These are phyloP conservation scores for Mayetiola destructor DNA, from an alignment of 2,888 invertebrate species.

Conservation along the genomic window DNA sequence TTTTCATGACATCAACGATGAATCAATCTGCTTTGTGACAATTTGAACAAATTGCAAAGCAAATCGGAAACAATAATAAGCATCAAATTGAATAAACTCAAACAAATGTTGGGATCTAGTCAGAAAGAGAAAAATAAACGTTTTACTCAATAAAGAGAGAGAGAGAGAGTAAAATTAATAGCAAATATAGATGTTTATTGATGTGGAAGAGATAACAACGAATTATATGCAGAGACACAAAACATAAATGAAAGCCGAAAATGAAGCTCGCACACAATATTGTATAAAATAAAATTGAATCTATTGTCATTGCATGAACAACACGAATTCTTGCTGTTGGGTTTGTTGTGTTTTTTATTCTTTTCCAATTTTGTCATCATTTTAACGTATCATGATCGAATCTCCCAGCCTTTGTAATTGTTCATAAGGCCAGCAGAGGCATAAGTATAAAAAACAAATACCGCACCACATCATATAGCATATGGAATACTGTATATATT, in stretches of 20 bases:
- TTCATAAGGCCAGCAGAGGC: no score
- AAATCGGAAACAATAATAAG: slow-evolving; percentile 9
- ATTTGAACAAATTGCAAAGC: neutral
- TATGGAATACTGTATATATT: neutral
- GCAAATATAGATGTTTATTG: neutral
- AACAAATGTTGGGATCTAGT: no score
- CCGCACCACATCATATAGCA: no score
- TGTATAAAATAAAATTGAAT: neutral
- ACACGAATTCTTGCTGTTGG: neutral
- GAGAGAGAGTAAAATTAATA: no score
- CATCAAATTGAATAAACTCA: neutral
- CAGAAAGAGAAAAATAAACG: neutral
- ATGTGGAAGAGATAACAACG: slow-evolving; percentile 11
- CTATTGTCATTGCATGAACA: neutral
- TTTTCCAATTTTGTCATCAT: neutral
- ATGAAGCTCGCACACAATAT: neutral
- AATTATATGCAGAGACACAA: neutral
- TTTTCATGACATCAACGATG: neutral
- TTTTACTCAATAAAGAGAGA: neutral
- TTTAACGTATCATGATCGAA: neutral
- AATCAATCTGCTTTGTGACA: neutral
- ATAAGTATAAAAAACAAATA: no score
- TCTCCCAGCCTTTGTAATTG: neutral
- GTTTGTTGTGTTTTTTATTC: neutral
- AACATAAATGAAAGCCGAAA: neutral